Base-by-base conservation (phyloP, 64 coral and sea anemone species). In the Hydrozoanthus tunicans region DNA sequence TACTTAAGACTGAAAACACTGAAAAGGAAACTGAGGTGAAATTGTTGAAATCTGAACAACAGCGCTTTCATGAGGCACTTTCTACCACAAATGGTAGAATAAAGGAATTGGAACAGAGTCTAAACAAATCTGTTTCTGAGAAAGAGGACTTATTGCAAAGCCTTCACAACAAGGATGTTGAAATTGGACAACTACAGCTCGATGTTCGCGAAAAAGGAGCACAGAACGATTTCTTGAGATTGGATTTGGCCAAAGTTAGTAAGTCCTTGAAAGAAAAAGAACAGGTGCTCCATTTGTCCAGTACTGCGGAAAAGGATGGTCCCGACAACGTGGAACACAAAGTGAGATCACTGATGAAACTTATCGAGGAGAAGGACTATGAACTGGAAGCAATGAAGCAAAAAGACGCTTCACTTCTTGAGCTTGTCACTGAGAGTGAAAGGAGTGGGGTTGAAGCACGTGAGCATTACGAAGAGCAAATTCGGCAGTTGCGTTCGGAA, bases 381-480 rank as follows among this genome's bases (percentile, higher is more conserved):
- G 95, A 97, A 64, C 94, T 97, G 75, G 78, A 86, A 58, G 92
- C 95, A 13, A 75, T 97, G 11, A 97, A 94, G 62, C 92, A 97
- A 52, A 97, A 97, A 6, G 95, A 97, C 64, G 95, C 95, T 77
- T 97, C 95, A 4, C 81, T 97, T 71, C 88, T 97, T 58, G 90
- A 85, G 5, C 80, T 93, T 14, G 92, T 97, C 4, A 94, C 79
- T 60, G 89, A 86, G 56, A 97, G 89, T 9, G 95, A 97, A 11
- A 77, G 90, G 32, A 89, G 24, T 15, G 89, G 70, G 24, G 55
- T 54, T 63, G 81, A 91, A 8, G 63, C 86, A 1, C 82, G 80
- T 67, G 95, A 97, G 20, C 92, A 88, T 53, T 97, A 97, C 51
- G 83, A 93, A 92, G 72, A 81, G 14, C 93, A 97, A 69, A 82